Conservation (phyloP, 1,140 invertebrate species). For the Trachelipus rathkii region DNA sequence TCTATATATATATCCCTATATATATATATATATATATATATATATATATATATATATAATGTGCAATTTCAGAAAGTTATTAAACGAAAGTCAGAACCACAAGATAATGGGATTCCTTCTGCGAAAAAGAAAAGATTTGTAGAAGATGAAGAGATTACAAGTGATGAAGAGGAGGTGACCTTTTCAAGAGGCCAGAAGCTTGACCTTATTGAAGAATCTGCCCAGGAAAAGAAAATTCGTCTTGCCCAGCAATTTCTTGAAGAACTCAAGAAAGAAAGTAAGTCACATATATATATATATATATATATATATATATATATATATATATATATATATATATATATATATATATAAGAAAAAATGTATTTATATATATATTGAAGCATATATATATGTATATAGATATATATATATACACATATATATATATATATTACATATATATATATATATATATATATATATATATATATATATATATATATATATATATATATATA, state of each 20-base stretch:
- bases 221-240: slow-evolving; percentile 81
- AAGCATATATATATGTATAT: no score
- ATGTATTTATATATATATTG: no score
- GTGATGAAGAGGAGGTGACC: slow-evolving; percentile 37
- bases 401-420: no score
- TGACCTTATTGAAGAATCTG: slow-evolving; percentile 63
- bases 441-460: neutral
- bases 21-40: no score
- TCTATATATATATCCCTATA: no score
- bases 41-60: no score
- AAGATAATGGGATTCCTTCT: neutral
- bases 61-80: neutral
- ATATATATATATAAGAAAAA: neutral
- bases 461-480: neutral
- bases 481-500: neutral
- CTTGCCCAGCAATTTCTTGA: slow-evolving; percentile 82
- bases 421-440: neutral
- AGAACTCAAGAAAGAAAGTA: slow-evolving; percentile 74
- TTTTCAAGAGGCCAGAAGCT: slow-evolving; percentile 19
- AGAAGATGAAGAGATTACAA: slow-evolving; percentile 45
- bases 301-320: neutral
- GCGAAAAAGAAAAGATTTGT: slow-evolving; percentile 22
- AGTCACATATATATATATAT: slow-evolving; percentile 17
- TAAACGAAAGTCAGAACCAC: neutral
- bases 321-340: neutral